phyloP scores from a whole-genome alignment of 2,888 invertebrate species.

The Zelleria hepariella region DNA sequence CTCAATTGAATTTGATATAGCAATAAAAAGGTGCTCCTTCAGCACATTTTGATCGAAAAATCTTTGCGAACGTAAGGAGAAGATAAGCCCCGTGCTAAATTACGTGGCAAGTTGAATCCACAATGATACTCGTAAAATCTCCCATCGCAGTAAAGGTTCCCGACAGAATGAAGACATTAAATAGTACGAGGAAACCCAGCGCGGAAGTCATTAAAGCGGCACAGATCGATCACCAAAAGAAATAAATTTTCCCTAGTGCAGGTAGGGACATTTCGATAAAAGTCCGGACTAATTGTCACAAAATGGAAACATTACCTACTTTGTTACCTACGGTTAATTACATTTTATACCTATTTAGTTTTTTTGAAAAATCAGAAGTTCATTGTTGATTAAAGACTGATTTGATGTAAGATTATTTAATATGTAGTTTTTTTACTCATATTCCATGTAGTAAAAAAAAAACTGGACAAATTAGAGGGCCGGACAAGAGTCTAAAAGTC shows the following conservation, averaged over 20 bases:
- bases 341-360: no score
- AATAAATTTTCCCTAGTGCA: constrained; percentile 35
- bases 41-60: background rate
- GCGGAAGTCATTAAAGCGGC: constrained; percentile 10
- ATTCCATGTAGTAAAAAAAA: no score
- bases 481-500: no score
- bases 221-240: constrained; percentile 29
- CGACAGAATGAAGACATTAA: constrained; percentile 1
- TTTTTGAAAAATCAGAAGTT: no score
- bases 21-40: background rate
- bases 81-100: background rate
- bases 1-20: background rate
- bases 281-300: no score
- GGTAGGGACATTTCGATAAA: constrained; percentile 54
- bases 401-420: no score
- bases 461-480: no score
- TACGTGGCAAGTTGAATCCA: background rate
- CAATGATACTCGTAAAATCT: constrained; percentile 4
- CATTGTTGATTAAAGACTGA: no score
- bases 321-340: no score
- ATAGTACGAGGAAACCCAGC: background rate
- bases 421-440: no score
- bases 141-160: background rate
- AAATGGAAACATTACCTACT: no score
- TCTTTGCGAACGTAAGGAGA: background rate